A percentile compares a stretch with the other conserved stretches of the same genome.
Evolutionary conservation across 2,888 invertebrate genomes (phyloP).

Genomic region (Pyrochroa serraticornis): DNA sequence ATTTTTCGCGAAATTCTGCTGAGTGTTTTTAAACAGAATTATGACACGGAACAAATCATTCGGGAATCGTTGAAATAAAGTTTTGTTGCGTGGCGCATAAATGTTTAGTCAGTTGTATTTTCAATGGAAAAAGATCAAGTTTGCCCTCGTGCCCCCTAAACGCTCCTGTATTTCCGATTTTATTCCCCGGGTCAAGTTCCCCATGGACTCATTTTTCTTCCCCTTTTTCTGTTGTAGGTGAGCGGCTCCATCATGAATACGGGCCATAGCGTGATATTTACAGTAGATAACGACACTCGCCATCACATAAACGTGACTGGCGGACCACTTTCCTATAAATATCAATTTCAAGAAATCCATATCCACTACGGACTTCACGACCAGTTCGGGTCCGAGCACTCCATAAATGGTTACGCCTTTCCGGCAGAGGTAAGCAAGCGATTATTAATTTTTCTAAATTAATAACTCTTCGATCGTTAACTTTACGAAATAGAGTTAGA

Average conservation of each 20-base stretch:
- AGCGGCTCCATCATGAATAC: conserved; percentile 90
- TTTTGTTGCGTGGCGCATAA: too few relatives aligned
- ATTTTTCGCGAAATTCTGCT: too few relatives aligned
- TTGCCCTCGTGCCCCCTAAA: too few relatives aligned
- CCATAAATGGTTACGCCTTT: conserved; percentile 93
- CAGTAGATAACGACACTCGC: conserved; percentile 82
- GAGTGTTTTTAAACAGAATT: too few relatives aligned
- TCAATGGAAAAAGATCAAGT: not conserved
- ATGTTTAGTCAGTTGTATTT: not conserved
- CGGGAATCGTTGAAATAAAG: too few relatives aligned
- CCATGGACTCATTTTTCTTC: not conserved
- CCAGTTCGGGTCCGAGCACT: conserved; percentile 95
- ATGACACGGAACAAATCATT: too few relatives aligned
- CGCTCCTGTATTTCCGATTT: too few relatives aligned
- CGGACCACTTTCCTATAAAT: conserved; percentile 94
- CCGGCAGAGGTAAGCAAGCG: conserved; percentile 88
- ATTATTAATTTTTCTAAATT: conserved; percentile 3
- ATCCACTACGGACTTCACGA: conserved; percentile 92
- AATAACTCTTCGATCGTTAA: not conserved
- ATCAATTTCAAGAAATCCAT: conserved; percentile 94
- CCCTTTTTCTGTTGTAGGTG: conserved; percentile 67
- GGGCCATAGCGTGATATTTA: conserved; percentile 93
- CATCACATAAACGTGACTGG: conserved; percentile 93
- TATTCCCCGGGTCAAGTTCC: not conserved
- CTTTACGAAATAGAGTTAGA: not conserved